These are phyloP conservation scores for Ooceraea biroi DNA, from an alignment of 1,140 invertebrate genomes.

Conservation along the genomic window DNA sequence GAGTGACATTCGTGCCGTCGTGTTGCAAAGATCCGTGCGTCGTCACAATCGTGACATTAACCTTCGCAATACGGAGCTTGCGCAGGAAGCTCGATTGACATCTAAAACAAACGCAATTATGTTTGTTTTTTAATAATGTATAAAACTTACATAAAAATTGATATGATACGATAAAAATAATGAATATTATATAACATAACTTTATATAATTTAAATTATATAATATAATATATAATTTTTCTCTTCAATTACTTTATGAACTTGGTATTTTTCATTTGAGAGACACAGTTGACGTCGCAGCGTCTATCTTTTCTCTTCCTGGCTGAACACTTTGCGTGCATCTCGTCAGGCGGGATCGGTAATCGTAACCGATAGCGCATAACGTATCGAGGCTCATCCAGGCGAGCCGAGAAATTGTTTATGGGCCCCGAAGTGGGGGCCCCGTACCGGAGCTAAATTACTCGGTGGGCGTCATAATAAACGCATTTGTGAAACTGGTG, in stretches of 20 bases:
- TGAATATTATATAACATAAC: too few relatives aligned
- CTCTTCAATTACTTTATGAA: too few relatives aligned
- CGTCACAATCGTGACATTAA: constrained; percentile 48
- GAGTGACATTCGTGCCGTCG: constrained; percentile 46
- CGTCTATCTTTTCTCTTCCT: constrained; percentile 25
- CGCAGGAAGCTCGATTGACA: background rate
- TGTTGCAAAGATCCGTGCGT: background rate
- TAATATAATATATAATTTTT: too few relatives aligned
- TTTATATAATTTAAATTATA: too few relatives aligned
- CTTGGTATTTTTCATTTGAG: background rate
- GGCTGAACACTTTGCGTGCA: constrained; percentile 11
- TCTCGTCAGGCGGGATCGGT: constrained; percentile 19
- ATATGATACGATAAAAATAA: too few relatives aligned
- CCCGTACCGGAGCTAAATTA: constrained; percentile 36
- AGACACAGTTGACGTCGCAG: background rate
- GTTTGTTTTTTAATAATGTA: background rate
- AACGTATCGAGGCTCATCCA: constrained; percentile 47
- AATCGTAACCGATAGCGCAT: constrained; percentile 54
- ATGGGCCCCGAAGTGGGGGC: constrained; percentile 25
- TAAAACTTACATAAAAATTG: too few relatives aligned
- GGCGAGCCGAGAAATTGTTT: constrained; percentile 57
- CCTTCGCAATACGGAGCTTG: background rate
- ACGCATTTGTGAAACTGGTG: constrained; percentile 63
- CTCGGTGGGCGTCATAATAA: constrained; percentile 62
- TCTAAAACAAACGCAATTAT: background rate